Conservation (phyloP, 2,113 vertebrate genomes). For the Microtus oregoni region DNA sequence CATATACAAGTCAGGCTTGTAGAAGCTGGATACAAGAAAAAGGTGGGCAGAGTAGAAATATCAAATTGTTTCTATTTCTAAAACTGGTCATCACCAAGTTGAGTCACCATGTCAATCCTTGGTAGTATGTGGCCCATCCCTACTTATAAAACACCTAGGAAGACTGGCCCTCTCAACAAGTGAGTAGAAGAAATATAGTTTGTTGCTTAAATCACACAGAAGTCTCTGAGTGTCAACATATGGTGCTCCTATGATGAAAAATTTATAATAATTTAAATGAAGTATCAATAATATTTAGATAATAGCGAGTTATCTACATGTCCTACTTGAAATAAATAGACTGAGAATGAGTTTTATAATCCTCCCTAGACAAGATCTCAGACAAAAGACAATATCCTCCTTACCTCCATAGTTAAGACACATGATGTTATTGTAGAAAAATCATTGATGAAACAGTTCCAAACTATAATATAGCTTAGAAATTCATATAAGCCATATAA, state of each 20-base stretch:
- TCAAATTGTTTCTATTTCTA: constrained; percentile 75
- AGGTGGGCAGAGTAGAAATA: constrained; percentile 59
- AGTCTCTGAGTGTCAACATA: constrained; percentile 85
- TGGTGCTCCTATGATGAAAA: constrained; percentile 70
- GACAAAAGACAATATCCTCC: constrained; percentile 83
- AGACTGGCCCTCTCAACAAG: constrained; percentile 86
- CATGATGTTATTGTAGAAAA: constrained; percentile 83
- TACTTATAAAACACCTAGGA: constrained; percentile 83
- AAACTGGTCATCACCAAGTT: constrained; percentile 81
- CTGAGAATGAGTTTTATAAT: constrained; percentile 81
- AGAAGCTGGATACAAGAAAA: constrained; percentile 80
- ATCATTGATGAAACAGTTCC: constrained; percentile 86
- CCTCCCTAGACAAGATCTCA: constrained; percentile 82
- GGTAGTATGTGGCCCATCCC: constrained; percentile 80
- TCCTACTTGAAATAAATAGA: constrained; percentile 75
- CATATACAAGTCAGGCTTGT: constrained; percentile 85
- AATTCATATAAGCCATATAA: constrained; percentile 83
- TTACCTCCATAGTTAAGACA: constrained; percentile 86
- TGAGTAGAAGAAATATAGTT: constrained; percentile 85
- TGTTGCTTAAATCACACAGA: constrained; percentile 82
- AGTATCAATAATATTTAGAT: background rate
- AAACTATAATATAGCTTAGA: constrained; percentile 86
- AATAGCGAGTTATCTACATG: background rate
- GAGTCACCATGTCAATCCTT: constrained; percentile 79
- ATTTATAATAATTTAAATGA: constrained; percentile 72